phyloP scores from a whole-genome alignment of 2,113 vertebrate genomes.

The Phocoena phocoena region DNA sequence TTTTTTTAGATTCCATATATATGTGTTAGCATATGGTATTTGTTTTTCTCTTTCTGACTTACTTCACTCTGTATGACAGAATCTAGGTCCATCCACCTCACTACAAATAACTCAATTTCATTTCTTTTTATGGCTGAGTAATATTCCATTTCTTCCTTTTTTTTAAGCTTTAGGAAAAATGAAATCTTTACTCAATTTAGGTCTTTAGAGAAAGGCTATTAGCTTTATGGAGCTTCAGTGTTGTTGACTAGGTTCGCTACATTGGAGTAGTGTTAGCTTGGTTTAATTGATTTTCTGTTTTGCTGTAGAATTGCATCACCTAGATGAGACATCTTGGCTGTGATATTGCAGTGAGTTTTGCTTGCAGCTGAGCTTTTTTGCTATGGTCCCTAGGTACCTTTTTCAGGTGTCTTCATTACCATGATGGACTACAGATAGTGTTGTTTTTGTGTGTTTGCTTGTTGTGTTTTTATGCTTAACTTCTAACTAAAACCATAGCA shows the following conservation, averaged over 20 bases:
- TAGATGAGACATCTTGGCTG: background rate
- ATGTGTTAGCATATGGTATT: too few relatives aligned
- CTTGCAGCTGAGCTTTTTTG: background rate
- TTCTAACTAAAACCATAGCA: background rate
- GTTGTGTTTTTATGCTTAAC: background rate
- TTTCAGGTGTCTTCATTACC: constrained; percentile 10
- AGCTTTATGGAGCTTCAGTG: background rate
- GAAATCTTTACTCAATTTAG: background rate
- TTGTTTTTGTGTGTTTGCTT: background rate
- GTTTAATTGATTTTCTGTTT: background rate
- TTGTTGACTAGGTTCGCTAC: background rate
- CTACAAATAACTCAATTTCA: too few relatives aligned
- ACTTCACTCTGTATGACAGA: too few relatives aligned
- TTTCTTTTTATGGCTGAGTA: too few relatives aligned
- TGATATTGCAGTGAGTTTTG: background rate
- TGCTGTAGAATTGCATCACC: constrained; percentile 51
- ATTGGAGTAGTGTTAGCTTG: background rate
- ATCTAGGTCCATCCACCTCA: too few relatives aligned
- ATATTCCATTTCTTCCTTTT: too few relatives aligned
- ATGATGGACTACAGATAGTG: background rate
- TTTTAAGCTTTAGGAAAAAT: background rate
- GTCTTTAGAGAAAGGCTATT: background rate
- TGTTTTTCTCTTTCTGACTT: too few relatives aligned
- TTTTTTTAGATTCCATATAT: too few relatives aligned
- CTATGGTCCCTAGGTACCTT: constrained; percentile 57